Percentiles rank a stretch among this genome's conserved stretches.
Conservation (phyloP, 2,888 invertebrate genomes). For the Orchesellides sinensis region DNA sequence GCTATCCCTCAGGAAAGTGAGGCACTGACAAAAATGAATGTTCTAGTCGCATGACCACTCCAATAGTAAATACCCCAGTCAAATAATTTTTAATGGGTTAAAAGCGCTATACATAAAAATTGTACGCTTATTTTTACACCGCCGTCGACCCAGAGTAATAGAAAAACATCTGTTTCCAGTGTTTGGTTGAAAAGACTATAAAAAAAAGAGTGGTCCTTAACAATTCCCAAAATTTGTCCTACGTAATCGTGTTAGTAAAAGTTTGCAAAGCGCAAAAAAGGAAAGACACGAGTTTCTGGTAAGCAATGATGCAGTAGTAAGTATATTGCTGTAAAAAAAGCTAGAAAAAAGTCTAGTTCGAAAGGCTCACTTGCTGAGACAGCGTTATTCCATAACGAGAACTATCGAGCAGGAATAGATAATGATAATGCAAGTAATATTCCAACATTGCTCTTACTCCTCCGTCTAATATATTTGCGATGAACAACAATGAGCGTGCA, state of each 20-base stretch:
- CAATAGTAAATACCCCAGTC: too few relatives aligned
- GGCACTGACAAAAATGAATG: too few relatives aligned
- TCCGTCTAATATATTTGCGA: background rate
- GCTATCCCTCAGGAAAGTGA: too few relatives aligned
- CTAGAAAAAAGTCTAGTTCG: conserved; percentile 15
- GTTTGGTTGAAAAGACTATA: background rate
- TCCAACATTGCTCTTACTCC: conserved; percentile 1
- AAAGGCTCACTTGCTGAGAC: conserved; percentile 29
- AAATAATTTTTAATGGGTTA: too few relatives aligned
- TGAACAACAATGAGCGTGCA: conserved; percentile 20
- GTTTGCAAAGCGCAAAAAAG: conserved; percentile 20
- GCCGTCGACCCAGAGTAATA: background rate
- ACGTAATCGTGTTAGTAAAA: conserved; percentile 41
- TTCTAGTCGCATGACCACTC: too few relatives aligned
- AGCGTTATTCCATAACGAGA: conserved; percentile 19
- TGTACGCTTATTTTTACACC: too few relatives aligned
- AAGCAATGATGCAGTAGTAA: background rate
- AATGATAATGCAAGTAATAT: conserved; percentile 53
- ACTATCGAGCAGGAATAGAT: conserved; percentile 21
- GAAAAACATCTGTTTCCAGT: conserved; percentile 34
- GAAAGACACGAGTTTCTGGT: background rate
- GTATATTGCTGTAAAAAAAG: background rate
- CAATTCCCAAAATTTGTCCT: conserved; percentile 4
- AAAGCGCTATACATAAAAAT: too few relatives aligned
- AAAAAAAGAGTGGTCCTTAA: conserved; percentile 17